These are phyloP conservation scores for Acanthococcus lagerstroemiae DNA, from an alignment of 2,888 invertebrate species.

Conservation along the genomic window DNA sequence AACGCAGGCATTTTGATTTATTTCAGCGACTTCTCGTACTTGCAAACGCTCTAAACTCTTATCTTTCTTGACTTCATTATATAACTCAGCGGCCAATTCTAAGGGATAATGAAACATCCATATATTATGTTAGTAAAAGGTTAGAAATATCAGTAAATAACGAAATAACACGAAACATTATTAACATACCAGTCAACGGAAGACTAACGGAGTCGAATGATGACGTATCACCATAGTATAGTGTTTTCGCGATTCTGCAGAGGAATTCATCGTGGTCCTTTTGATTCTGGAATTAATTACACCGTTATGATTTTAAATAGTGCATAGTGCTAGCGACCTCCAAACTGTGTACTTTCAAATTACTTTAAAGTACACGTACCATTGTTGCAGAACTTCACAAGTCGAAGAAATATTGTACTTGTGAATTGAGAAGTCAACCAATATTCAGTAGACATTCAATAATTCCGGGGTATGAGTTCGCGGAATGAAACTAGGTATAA, in stretches of 20 bases:
- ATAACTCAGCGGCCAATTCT: conserved; percentile 76
- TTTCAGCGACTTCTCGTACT: conserved; percentile 62
- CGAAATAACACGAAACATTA: background rate
- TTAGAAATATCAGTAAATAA: background rate
- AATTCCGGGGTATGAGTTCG: too few species aligned
- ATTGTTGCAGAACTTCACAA: too few species aligned
- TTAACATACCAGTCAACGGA: conserved; percentile 62
- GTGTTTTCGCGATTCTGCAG: conserved; percentile 71
- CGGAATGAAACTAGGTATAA: too few species aligned
- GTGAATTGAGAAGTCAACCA: too few species aligned
- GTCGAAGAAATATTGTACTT: too few species aligned
- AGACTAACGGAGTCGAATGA: conserved; percentile 54
- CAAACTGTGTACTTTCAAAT: too few species aligned
- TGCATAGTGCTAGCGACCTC: too few species aligned
- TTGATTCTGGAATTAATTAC: background rate
- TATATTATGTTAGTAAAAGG: background rate
- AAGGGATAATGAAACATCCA: conserved; percentile 38
- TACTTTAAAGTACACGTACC: too few species aligned
- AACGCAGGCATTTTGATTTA: conserved; percentile 61
- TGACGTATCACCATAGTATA: conserved; percentile 78
- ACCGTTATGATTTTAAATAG: too few species aligned
- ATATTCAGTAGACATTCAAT: too few species aligned
- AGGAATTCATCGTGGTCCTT: conserved; percentile 54
- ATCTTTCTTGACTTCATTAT: conserved; percentile 66
- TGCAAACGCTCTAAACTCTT: conserved; percentile 63